Evolutionary conservation across 2,888 invertebrate species (phyloP).

Genomic region (Cantharis flavilabris): DNA sequence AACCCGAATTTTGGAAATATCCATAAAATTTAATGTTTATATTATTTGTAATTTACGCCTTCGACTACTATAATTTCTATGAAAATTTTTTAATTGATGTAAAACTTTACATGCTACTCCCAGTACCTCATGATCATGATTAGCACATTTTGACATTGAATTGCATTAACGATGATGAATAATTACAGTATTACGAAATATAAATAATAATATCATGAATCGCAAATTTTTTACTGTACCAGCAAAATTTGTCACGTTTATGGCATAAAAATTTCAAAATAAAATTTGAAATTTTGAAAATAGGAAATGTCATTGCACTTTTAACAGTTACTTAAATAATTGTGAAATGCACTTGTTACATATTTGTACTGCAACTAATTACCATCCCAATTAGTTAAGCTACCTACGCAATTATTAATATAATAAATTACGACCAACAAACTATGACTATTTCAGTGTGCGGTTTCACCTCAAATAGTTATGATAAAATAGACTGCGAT

Average conservation of each 20-base stretch:
- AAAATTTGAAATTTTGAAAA: background rate
- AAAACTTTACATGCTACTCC: too few species aligned
- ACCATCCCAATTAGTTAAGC: background rate
- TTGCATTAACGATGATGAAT: background rate
- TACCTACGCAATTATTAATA: background rate
- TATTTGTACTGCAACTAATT: background rate
- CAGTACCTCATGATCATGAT: too few species aligned
- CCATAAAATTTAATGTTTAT: too few species aligned
- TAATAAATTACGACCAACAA: background rate
- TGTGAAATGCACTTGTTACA: background rate
- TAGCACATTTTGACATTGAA: background rate
- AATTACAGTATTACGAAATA: background rate
- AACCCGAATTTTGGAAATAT: too few species aligned
- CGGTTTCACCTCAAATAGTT: background rate
- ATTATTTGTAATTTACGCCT: too few species aligned
- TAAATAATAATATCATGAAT: background rate
- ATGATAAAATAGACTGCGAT: background rate
- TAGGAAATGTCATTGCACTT: background rate
- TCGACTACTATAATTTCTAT: too few species aligned
- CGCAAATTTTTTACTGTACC: background rate
- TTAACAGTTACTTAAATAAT: background rate
- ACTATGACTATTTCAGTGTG: background rate
- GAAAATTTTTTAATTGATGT: too few species aligned
- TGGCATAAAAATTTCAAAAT: background rate
- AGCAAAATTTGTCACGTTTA: background rate